phyloP scores from a whole-genome alignment of 2,888 invertebrate species.

The Bombylius discolor region DNA sequence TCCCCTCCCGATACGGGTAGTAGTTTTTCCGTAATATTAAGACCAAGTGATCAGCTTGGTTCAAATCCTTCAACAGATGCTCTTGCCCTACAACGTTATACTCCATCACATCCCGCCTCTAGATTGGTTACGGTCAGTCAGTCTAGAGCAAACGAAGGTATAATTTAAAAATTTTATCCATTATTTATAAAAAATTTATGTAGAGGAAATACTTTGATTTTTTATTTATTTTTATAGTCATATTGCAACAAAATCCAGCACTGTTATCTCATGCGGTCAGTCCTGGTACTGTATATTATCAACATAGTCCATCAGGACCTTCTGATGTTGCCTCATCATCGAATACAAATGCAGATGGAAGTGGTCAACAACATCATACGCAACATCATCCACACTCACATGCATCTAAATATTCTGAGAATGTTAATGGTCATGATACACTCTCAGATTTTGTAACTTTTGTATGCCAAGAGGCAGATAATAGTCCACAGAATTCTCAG shows the following conservation, averaged over 20 bases:
- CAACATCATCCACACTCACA: constrained; percentile 19
- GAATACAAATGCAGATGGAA: constrained; percentile 16
- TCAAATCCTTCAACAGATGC: constrained; percentile 17
- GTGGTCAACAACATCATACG: constrained; percentile 18
- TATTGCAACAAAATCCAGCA: constrained; percentile 40
- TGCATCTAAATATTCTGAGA: constrained; percentile 51
- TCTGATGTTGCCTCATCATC: constrained; percentile 14
- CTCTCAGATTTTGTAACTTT: constrained; percentile 93
- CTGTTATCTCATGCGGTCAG: constrained; percentile 38
- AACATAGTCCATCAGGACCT: constrained; percentile 28
- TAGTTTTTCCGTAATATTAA: constrained; percentile 31
- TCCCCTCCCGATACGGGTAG: constrained; percentile 25
- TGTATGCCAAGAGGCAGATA: constrained; percentile 87
- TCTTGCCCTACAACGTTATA: constrained; percentile 27
- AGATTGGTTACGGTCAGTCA: constrained; percentile 24
- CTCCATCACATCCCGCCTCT: constrained; percentile 24
- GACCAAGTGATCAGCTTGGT: constrained; percentile 24
- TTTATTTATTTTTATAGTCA: constrained; percentile 13
- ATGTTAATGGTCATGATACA: constrained; percentile 69
- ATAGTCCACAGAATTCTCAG: constrained; percentile 53
- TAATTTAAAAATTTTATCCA: neutral
- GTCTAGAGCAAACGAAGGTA: constrained; percentile 29
- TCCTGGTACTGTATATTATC: constrained; percentile 43
- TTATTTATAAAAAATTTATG: neutral
- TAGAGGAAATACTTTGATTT: neutral